phyloP scores from a whole-genome alignment of 2,113 vertebrate genomes.

The Corythornis cristatus region DNA sequence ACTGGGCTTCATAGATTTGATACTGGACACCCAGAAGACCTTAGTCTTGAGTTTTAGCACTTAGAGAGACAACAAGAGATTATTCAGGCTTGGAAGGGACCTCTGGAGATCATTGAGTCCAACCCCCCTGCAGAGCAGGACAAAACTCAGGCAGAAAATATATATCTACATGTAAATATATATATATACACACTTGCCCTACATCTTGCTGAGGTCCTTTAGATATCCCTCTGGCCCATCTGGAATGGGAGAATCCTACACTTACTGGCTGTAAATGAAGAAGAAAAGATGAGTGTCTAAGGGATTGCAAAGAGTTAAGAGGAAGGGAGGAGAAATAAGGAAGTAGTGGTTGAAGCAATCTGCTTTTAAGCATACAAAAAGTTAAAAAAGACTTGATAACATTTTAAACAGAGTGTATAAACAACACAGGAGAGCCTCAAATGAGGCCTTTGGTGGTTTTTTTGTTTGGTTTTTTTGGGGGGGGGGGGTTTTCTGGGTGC shows the following conservation, averaged over 20 bases:
- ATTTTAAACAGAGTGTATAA: neutral
- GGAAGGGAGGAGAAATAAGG: constrained; percentile 58
- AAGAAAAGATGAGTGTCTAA: neutral
- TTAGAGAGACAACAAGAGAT: too few relatives aligned
- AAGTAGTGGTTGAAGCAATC: constrained; percentile 49
- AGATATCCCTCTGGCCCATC: neutral
- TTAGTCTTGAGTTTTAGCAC: too few relatives aligned
- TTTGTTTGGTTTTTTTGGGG: too few relatives aligned
- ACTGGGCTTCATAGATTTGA: too few relatives aligned
- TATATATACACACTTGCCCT: neutral
- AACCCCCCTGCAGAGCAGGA: too few relatives aligned
- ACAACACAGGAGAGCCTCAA: neutral
- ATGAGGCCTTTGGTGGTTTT: neutral
- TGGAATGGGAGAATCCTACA: neutral
- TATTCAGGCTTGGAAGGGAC: too few relatives aligned
- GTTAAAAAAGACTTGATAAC: neutral
- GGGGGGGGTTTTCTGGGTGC: accelerated
- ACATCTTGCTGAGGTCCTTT: neutral
- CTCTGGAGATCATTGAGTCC: too few relatives aligned
- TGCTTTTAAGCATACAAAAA: constrained; percentile 10
- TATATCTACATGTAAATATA: too few relatives aligned
- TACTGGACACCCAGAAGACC: too few relatives aligned
- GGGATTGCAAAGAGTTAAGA: constrained; percentile 44
- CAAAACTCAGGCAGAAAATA: too few relatives aligned
- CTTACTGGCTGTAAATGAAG: neutral